Base-by-base conservation (phyloP, 2,797 vertebrate genomes). In the Diplodus puntazzo region DNA sequence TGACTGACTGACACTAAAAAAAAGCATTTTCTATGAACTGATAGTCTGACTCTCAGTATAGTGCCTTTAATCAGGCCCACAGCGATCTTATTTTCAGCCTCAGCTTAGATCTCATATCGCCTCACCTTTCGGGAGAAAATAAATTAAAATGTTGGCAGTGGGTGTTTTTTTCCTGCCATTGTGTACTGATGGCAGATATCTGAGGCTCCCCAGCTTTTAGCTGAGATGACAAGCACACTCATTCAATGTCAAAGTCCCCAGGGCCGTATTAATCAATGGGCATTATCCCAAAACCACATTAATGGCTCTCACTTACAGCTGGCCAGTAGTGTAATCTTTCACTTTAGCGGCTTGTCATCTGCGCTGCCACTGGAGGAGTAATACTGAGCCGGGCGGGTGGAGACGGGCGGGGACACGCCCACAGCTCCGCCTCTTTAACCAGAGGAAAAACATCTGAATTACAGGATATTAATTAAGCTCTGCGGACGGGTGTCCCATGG, bases 241-340 rank as follows among this genome's bases (percentile, higher is more conserved):
- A 68, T 73, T 92, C 89, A 90, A 77, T 81, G 91, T 90, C 84
- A 80, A 49, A 83, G 81, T 82, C 80, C 76, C 67, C 69, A 59
- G 58, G 73, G 75, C 64, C 39, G 8, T 79, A 85, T 90, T 89
- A 92, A 92, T 93, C 91, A 88, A 90, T 87, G 76, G 68, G 53
- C 85, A 91, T 93, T 92, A 93, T 87, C 85, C 79, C 84, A 18
- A 89, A 92, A 91, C 90, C 89, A 83, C 88, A 91, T 89, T 89
- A 92, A 92, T 89, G 87, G 69, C 67, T 80, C 80, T 84, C 84
- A 86, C 81, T 81, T 83, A 72, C 84, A 83, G 86, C 82, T 79
- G 43, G 73, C 76, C 78, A 73, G 67, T 59, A 34, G 65, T 75
- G 78, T 81, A 84, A 93, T 92, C 80, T 90, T 86, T 92, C 82